Evolutionary conservation across 2,797 vertebrate genomes (phyloP).

Genomic region (Tolypeutes matacus): DNA sequence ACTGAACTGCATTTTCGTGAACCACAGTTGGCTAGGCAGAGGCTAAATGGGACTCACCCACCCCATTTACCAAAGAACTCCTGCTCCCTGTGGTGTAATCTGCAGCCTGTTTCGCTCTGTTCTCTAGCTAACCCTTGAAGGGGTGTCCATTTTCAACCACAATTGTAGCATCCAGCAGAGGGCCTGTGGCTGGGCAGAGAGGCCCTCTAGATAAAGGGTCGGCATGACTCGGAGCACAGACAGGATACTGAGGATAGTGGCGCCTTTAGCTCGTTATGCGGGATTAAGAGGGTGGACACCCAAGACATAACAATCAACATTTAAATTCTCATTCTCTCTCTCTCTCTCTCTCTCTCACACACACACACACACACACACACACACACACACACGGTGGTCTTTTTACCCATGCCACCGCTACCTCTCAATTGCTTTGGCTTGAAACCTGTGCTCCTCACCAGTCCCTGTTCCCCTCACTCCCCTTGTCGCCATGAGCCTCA

Average conservation of each 20-base stretch:
- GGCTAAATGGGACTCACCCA: neutral
- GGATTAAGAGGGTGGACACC: no score
- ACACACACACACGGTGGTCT: no score
- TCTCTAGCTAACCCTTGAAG: neutral
- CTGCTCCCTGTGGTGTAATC: neutral
- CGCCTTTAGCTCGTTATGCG: no score
- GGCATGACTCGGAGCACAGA: no score
- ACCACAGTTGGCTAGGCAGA: neutral
- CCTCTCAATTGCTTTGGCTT: neutral
- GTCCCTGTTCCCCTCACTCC: neutral
- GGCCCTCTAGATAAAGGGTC: no score
- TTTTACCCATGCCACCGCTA: neutral
- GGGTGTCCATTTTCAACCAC: neutral
- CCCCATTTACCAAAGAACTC: neutral
- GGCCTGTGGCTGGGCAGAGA: no score
- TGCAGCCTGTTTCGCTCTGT: neutral
- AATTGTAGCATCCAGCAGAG: neutral
- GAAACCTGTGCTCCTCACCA: neutral
- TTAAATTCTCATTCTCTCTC: no score
- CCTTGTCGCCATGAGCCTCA: rapidly evolving
- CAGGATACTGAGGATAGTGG: no score
- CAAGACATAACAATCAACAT: no score
- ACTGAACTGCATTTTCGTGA: no score
- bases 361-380: no score
- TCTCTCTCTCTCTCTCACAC: no score